Conservation (phyloP, 1,140 invertebrate species). For the Drosophila bocki region DNA sequence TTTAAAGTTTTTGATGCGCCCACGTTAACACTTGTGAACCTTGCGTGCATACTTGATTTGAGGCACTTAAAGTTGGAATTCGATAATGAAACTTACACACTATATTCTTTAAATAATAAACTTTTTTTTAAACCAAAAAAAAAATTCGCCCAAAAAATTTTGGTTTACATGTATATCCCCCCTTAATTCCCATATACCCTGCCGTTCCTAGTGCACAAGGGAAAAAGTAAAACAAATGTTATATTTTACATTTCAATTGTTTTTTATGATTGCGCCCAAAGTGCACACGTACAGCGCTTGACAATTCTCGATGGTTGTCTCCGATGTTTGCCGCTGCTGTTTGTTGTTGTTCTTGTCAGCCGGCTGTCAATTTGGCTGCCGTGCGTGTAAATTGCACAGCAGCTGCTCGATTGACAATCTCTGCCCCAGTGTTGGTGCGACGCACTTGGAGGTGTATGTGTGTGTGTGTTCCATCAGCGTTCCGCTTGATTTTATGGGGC, state of each 20-base stretch:
- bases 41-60: too few relatives aligned
- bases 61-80: too few relatives aligned
- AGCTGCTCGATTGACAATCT: constrained; percentile 76
- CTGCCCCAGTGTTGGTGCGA: constrained; percentile 15
- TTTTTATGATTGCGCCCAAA: constrained; percentile 82
- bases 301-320: constrained; percentile 50
- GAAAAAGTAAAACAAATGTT: constrained; percentile 64
- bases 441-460: constrained; percentile 4
- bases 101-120: too few relatives aligned
- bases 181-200: background rate
- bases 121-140: too few relatives aligned
- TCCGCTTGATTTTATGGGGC: constrained; percentile 77
- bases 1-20: too few relatives aligned
- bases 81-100: too few relatives aligned
- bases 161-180: too few relatives aligned
- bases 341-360: constrained; percentile 57
- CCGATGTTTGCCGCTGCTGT: constrained; percentile 21
- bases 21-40: too few relatives aligned
- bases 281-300: constrained; percentile 68
- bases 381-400: constrained; percentile 82
- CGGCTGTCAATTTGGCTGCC: constrained; percentile 73
- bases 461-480: constrained; percentile 64
- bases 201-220: constrained; percentile 2
- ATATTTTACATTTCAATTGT: constrained; percentile 84
- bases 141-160: too few relatives aligned